These are phyloP conservation scores for Polietes domitor DNA, from an alignment of 2,888 invertebrate species.

Conservation along the genomic window DNA sequence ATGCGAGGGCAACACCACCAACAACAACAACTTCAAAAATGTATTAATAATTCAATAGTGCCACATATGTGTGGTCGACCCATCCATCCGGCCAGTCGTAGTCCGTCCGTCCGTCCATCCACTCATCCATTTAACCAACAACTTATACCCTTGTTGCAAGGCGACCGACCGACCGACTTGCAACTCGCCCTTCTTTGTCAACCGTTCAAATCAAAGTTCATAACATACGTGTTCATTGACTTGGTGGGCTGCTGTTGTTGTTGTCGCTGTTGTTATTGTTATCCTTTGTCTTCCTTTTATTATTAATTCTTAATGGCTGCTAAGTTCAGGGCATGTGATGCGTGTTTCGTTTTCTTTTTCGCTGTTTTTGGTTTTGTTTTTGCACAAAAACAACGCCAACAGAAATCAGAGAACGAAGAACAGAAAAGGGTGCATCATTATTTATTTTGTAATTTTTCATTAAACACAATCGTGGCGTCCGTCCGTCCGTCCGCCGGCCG, in stretches of 20 bases:
- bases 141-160: neutral
- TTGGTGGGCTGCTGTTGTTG: constrained; percentile 16
- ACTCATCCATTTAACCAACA: constrained; percentile 19
- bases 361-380: neutral
- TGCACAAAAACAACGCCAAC: neutral
- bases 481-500: neutral
- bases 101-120: neutral
- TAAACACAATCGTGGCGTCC: constrained; percentile 46
- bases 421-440: constrained; percentile 66
- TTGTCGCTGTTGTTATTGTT: constrained; percentile 21
- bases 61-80: constrained; percentile 72
- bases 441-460: constrained; percentile 75
- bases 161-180: neutral
- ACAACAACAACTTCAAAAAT: constrained; percentile 60
- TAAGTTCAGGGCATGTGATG: constrained; percentile 29
- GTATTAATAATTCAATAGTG: constrained; percentile 78
- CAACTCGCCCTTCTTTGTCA: too few relatives aligned
- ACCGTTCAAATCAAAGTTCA: constrained; percentile 5
- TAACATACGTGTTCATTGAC: constrained; percentile 28
- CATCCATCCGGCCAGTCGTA: constrained; percentile 51
- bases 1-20: constrained; percentile 18
- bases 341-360: constrained; percentile 8
- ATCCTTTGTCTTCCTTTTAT: constrained; percentile 55
- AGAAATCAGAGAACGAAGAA: too few relatives aligned
- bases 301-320: constrained; percentile 58